These are phyloP conservation scores for Entomobrya proxima DNA, from an alignment of 2,888 invertebrate genomes.

Conservation along the genomic window DNA sequence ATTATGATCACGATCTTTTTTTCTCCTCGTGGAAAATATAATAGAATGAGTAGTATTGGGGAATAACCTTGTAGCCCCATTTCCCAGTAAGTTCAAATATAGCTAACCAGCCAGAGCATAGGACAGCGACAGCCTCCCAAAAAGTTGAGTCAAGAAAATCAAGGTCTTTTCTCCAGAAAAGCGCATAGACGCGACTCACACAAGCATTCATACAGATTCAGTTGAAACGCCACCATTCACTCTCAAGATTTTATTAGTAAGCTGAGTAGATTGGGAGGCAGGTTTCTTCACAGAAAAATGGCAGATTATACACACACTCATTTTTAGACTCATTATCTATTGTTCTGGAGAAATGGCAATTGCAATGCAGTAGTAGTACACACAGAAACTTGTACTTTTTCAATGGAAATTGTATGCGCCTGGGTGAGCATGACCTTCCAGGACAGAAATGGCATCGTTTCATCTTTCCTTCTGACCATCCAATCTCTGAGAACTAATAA, in stretches of 20 bases:
- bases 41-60: too few relatives aligned
- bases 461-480: neutral
- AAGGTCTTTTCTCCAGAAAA: constrained; percentile 47
- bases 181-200: constrained; percentile 3
- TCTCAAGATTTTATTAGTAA: too few relatives aligned
- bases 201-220: neutral
- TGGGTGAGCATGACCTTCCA: constrained; percentile 41
- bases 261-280: neutral
- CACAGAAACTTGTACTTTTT: neutral
- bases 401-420: neutral
- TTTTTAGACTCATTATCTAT: neutral
- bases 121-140: neutral
- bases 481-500: neutral
- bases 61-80: too few relatives aligned
- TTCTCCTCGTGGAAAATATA: too few relatives aligned
- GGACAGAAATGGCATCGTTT: neutral
- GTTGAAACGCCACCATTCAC: neutral
- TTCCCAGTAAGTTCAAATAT: neutral
- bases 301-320: neutral
- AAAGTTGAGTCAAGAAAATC: neutral
- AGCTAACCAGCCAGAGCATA: neutral
- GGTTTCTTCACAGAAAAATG: neutral
- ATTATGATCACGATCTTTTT: neutral
- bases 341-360: constrained; percentile 1
- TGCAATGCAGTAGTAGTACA: neutral